Evolutionary conservation across 2,888 invertebrate species (phyloP).

Genomic region (Limenitis camilla): DNA sequence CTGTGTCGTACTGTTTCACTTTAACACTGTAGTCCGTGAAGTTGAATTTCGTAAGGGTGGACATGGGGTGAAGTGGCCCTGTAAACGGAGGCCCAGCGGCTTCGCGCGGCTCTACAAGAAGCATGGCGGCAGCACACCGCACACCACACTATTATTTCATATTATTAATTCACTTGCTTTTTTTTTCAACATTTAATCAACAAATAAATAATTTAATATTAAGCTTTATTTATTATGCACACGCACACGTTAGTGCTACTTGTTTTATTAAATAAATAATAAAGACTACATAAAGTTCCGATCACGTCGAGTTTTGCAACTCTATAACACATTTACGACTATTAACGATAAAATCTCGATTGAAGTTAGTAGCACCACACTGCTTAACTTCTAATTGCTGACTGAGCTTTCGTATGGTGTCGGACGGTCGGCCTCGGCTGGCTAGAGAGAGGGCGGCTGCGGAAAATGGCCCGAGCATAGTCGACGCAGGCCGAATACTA

Average conservation of each 20-base stretch:
- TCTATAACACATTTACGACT: too few relatives aligned
- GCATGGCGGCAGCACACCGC: conserved; percentile 78
- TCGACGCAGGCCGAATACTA: conserved; percentile 31
- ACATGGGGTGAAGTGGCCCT: conserved; percentile 65
- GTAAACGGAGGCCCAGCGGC: conserved; percentile 78
- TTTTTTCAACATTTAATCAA: not conserved
- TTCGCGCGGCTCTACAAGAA: conserved; percentile 84
- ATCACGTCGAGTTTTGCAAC: too few relatives aligned
- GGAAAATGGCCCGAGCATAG: conserved; percentile 44
- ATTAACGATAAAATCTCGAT: conserved; percentile 4
- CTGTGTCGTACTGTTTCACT: conserved; percentile 55
- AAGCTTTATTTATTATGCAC: too few relatives aligned
- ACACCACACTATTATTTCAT: conserved; percentile 49
- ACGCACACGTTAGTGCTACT: too few relatives aligned
- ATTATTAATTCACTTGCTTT: conserved; percentile 29
- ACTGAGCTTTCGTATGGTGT: conserved; percentile 60
- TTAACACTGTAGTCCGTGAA: conserved; percentile 70
- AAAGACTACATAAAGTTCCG: too few relatives aligned
- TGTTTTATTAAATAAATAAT: too few relatives aligned
- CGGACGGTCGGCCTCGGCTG: conserved; percentile 43
- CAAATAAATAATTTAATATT: not conserved
- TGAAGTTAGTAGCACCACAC: conserved; percentile 41
- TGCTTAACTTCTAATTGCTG: conserved; percentile 54
- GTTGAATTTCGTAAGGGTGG: conserved; percentile 60
- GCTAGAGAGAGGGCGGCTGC: conserved; percentile 63